A percentile compares a stretch with the other conserved stretches of the same genome.
Conservation (phyloP, 2,888 invertebrate species). For the Galerucella calmariensis region DNA sequence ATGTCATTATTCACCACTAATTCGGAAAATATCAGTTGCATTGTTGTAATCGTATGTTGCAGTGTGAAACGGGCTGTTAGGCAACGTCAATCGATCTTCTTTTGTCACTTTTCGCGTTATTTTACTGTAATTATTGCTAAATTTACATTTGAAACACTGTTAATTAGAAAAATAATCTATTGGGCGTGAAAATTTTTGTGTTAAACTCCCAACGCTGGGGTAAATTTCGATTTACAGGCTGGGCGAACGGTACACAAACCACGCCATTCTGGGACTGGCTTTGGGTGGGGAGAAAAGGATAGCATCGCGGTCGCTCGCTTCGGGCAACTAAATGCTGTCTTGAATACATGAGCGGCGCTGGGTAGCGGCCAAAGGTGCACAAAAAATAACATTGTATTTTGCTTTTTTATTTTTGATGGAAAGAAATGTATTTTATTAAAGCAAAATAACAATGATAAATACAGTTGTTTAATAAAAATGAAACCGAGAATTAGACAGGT, state of each 20-base stretch:
- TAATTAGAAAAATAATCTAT: slow-evolving; percentile 47
- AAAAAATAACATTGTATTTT: background rate
- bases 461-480: background rate
- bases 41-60: slow-evolving; percentile 44
- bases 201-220: slow-evolving; percentile 50
- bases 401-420: background rate
- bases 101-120: slow-evolving; percentile 37
- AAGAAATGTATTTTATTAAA: no score
- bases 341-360: slow-evolving; percentile 46
- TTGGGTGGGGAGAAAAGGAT: slow-evolving; percentile 54
- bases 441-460: no score
- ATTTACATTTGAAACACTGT: slow-evolving; percentile 38
- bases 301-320: slow-evolving; percentile 46
- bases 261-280: slow-evolving; percentile 64
- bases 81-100: slow-evolving; percentile 47
- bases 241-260: slow-evolving; percentile 64
- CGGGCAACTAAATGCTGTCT: slow-evolving; percentile 50
- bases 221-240: slow-evolving; percentile 59
- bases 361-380: background rate
- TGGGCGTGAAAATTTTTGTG: slow-evolving; percentile 48
- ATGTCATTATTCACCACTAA: slow-evolving; percentile 45
- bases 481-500: background rate
- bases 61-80: slow-evolving; percentile 47
- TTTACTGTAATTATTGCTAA: slow-evolving; percentile 35
- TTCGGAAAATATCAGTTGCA: slow-evolving; percentile 44